These are phyloP conservation scores for Micromys minutus DNA, from an alignment of 2,113 vertebrate species.

Conservation along the genomic window DNA sequence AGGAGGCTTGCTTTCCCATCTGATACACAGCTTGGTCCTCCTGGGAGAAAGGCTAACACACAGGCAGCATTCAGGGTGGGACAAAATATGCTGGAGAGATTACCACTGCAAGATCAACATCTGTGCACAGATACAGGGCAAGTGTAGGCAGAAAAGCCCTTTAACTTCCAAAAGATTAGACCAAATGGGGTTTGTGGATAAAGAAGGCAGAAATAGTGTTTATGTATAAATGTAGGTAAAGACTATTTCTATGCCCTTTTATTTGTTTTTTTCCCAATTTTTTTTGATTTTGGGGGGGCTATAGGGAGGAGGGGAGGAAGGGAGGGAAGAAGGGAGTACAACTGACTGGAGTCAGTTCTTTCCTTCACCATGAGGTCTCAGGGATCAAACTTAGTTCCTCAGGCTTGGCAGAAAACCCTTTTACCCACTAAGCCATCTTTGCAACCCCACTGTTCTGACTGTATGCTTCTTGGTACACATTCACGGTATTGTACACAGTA, in stretches of 20 bases:
- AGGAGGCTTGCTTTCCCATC: neutral
- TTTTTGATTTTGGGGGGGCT: neutral
- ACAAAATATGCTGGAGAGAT: neutral
- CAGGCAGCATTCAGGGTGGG: neutral
- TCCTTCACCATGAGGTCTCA: neutral
- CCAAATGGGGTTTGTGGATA: neutral
- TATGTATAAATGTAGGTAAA: neutral
- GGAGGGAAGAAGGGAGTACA: no score
- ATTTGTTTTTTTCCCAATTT: neutral
- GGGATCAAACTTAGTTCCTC: neutral
- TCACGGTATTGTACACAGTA: neutral
- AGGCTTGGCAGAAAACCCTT: neutral
- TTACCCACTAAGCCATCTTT: neutral
- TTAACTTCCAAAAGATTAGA: neutral
- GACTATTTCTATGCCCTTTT: neutral
- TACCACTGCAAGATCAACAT: neutral
- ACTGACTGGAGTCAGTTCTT: neutral
- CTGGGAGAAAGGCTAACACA: neutral
- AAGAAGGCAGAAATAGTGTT: neutral
- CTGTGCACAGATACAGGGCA: neutral
- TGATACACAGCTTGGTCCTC: neutral
- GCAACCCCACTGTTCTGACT: neutral
- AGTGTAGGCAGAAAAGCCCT: neutral
- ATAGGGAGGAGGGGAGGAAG: no score
- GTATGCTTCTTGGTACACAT: neutral